Conservation (phyloP, 2,113 vertebrate genomes). For the Pogonocichla stellata region DNA sequence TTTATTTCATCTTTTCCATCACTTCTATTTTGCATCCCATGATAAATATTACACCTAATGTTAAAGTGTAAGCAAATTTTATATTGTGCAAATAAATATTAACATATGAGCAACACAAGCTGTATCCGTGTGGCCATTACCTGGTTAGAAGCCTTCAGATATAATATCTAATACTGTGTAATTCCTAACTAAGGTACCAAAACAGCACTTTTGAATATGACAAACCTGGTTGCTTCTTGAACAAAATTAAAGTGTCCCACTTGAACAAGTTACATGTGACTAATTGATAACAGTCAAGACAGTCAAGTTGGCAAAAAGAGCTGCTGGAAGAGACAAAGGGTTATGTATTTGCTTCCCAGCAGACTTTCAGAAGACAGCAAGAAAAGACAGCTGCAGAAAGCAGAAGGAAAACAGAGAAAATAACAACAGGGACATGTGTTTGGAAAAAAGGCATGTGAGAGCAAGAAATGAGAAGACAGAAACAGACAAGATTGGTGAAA, state of each 20-base stretch:
- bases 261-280: not conserved
- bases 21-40: not conserved
- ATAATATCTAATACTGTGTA: not conserved
- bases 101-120: not conserved
- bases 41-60: not conserved
- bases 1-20: not conserved
- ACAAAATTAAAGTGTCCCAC: not conserved
- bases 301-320: not conserved
- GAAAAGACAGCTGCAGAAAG: not conserved
- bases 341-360: not conserved
- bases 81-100: not conserved
- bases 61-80: not conserved
- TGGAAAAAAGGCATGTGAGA: not conserved
- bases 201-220: not conserved
- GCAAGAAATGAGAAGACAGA: not conserved
- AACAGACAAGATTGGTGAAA: not conserved
- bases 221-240: not conserved
- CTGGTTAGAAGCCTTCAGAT: not conserved
- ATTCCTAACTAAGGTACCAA: not conserved
- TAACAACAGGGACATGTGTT: not conserved
- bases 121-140: not conserved
- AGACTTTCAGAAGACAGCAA: not conserved
- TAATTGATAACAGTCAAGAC: not conserved
- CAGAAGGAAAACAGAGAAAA: not conserved
- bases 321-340: not conserved